phyloP scores from a whole-genome alignment of 2,888 invertebrate species.

The Platycheirus rosarum region DNA sequence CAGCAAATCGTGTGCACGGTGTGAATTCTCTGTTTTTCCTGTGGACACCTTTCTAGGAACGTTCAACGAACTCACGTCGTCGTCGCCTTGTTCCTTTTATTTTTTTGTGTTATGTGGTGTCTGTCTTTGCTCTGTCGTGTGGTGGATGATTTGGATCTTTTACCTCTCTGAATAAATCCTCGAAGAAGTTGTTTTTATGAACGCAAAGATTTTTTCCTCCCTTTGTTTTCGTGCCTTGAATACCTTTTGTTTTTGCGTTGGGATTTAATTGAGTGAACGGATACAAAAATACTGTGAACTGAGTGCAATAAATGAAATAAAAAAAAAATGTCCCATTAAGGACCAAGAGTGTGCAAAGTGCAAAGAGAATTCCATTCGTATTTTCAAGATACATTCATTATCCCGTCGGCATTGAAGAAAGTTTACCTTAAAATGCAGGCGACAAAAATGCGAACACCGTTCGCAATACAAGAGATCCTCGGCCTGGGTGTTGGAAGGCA shows the following conservation, averaged over 20 bases:
- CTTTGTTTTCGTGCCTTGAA: slow-evolving; percentile 22
- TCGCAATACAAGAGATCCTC: slow-evolving; percentile 82
- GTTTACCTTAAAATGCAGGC: slow-evolving; percentile 79
- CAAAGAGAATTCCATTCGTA: slow-evolving; percentile 21
- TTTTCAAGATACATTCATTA: slow-evolving; percentile 6
- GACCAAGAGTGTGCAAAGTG: slow-evolving; percentile 22
- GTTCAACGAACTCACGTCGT: slow-evolving; percentile 69
- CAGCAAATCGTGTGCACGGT: slow-evolving; percentile 73
- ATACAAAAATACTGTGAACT: slow-evolving; percentile 42
- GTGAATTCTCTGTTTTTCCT: slow-evolving; percentile 58
- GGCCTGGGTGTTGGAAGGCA: slow-evolving; percentile 80
- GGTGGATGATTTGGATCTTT: slow-evolving; percentile 58
- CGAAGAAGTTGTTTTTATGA: slow-evolving; percentile 20
- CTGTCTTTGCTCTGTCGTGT: slow-evolving; percentile 16
- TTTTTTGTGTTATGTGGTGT: slow-evolving; percentile 26
- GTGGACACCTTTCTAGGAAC: slow-evolving; percentile 51
- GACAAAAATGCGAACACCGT: slow-evolving; percentile 82
- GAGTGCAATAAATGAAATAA: slow-evolving; percentile 46
- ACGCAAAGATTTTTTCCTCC: slow-evolving; percentile 26
- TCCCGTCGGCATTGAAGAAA: slow-evolving; percentile 74
- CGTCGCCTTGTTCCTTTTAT: slow-evolving; percentile 7
- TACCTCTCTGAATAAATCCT: slow-evolving; percentile 35
- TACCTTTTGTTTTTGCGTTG: slow-evolving; percentile 9
- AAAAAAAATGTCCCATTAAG: slow-evolving; percentile 51
- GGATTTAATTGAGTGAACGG: slow-evolving; percentile 44